Conservation (phyloP, 2,113 vertebrate genomes). For the Trichomycterus rosablanca region DNA sequence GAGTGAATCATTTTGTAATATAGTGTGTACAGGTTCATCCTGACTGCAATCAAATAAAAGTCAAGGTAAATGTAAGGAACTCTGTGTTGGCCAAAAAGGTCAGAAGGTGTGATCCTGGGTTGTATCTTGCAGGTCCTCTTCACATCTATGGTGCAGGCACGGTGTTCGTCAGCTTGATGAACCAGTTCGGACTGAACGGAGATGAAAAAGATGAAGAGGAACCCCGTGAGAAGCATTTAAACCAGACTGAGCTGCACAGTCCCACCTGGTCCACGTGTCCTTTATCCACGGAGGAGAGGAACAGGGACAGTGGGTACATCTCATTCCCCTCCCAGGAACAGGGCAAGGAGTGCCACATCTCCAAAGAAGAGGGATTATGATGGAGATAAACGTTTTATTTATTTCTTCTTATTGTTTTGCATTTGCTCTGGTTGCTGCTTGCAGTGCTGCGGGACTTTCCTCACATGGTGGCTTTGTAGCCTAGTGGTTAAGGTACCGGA, state of each 20-base stretch:
- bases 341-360: conserved; percentile 68
- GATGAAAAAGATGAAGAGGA: conserved; percentile 40
- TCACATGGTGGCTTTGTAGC: no score
- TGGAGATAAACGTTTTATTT: background rate
- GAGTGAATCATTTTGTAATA: no score
- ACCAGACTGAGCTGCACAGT: conserved; percentile 18
- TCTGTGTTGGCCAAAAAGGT: no score
- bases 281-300: conserved; percentile 63
- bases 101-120: no score
- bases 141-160: conserved; percentile 66
- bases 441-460: no score
- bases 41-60: no score
- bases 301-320: conserved; percentile 43
- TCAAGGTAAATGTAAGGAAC: no score
- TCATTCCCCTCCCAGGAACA: conserved; percentile 71
- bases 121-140: conserved; percentile 56
- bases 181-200: conserved; percentile 51
- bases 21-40: no score
- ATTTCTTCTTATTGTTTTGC: no score
- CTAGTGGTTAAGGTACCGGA: no score
- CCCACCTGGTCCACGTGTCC: conserved; percentile 54
- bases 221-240: conserved; percentile 8
- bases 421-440: no score
- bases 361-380: conserved; percentile 65
- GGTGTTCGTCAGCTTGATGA: conserved; percentile 68